Base-by-base conservation (phyloP, 1,140 invertebrate species). In the Lepidurus apus region DNA sequence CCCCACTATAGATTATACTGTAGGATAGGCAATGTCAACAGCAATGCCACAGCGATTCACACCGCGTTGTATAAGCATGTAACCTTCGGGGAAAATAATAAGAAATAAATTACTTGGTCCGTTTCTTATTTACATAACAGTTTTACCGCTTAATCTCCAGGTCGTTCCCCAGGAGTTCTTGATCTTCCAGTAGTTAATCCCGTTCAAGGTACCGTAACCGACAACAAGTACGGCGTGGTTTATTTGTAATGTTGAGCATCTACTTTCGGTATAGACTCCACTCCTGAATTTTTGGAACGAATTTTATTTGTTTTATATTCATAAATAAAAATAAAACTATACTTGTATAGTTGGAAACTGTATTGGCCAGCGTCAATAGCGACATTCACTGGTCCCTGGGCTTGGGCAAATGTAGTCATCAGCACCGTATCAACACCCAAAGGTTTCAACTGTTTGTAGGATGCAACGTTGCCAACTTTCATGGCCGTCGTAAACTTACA, bases 221-320 rank as follows among this genome's bases (percentile, higher is more conserved):
- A 87, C 86, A 81, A 88, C 87, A 17, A 73, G 17, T 7, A 87
- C 86, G 45, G 87, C 87, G 82, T 88, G 87, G 79, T 88, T 84
- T 0, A 5, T 21, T 3, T 6, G 7, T n/a, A 0, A 1, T 13
- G 7, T 65, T 13, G 47, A n/a, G n/a, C 76, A 77, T 6, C 13
- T 53, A 2, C n/a, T 77, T 9, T 77, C 76, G n/a, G 26, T n/a
- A 24, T 45, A 42, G n/a, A 77, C 76, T 21, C 76, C 76, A 17
- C 43, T 26, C 6, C 43, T 45, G 26, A 26, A 77, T 73, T n/a
- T 11, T 13, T 44, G 21, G 11, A 9, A n/a, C 21, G 47, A 13
- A 65, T 65, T 47, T 65, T 11, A 65, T n/a, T 21, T 65, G 6
- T 11, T 1, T n/a, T 13, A 77, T 73, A 10, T 11, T 13, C 43